These are phyloP conservation scores for Leucoraja ocellata DNA, from an alignment of 2,797 vertebrate species.

Conservation along the genomic window DNA sequence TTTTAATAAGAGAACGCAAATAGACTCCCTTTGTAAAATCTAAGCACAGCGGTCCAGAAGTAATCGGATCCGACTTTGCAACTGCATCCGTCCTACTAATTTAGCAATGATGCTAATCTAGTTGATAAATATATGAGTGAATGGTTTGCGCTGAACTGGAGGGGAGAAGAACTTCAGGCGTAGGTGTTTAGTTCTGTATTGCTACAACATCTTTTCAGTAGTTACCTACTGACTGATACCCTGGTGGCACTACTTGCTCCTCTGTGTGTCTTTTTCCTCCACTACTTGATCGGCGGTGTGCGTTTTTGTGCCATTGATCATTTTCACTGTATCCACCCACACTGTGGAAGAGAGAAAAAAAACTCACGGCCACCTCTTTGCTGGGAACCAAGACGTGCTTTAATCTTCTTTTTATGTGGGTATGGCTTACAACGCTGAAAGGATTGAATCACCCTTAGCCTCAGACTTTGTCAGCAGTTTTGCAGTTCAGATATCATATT, in stretches of 20 bases:
- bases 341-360: neutral
- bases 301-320: neutral
- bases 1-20: neutral
- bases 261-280: neutral
- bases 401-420: neutral
- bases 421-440: neutral
- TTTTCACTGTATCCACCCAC: neutral
- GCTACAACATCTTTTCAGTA: neutral
- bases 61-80: neutral
- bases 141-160: neutral
- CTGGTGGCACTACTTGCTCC: neutral
- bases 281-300: neutral
- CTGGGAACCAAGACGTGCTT: neutral
- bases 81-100: neutral
- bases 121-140: neutral
- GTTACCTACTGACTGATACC: neutral
- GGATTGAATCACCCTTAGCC: neutral
- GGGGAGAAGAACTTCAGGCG: neutral
- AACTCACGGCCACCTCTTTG: neutral
- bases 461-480: neutral
- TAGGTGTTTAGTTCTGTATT: neutral
- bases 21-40: neutral
- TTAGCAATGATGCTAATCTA: neutral
- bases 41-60: neutral
- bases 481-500: constrained; percentile 21